A percentile compares a stretch with the other conserved stretches of the same genome.
Conservation (phyloP, 1,140 invertebrate species). For the Drosophila rufa region DNA sequence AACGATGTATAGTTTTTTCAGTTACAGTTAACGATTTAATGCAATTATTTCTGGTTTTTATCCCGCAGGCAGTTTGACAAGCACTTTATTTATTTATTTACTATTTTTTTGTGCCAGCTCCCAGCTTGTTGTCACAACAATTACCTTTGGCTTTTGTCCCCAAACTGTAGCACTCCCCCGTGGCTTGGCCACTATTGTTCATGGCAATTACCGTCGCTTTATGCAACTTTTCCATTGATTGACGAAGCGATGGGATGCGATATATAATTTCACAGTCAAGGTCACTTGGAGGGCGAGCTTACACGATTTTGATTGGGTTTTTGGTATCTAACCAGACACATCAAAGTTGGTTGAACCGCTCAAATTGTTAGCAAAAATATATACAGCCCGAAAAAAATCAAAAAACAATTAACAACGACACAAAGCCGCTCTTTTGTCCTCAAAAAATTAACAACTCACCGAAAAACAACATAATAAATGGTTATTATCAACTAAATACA, state of each 20-base stretch:
- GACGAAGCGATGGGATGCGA: constrained; percentile 19
- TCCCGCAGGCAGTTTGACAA: constrained; percentile 44
- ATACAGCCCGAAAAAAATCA: not conserved
- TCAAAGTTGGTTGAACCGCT: constrained; percentile 30
- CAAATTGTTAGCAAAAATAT: not conserved
- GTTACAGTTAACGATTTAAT: not conserved
- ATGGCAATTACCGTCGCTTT: constrained; percentile 61
- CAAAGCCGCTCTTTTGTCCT: constrained; percentile 10
- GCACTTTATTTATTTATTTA: constrained; percentile 8
- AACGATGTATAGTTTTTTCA: no score
- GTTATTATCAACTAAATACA: constrained; percentile 23
- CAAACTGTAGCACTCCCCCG: constrained; percentile 53
- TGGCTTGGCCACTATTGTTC: constrained; percentile 49
- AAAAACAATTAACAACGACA: not conserved
- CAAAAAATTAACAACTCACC: constrained; percentile 31
- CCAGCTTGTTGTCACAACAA: constrained; percentile 39
- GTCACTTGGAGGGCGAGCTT: constrained; percentile 45
- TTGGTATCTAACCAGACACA: not conserved
- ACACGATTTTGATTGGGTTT: constrained; percentile 12
- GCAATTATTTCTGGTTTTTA: constrained; percentile 12
- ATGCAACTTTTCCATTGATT: constrained; percentile 58
- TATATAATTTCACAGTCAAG: constrained; percentile 68
- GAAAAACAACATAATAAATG: constrained; percentile 42
- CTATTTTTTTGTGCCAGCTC: constrained; percentile 7
- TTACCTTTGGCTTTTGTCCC: constrained; percentile 56